Conservation (phyloP, 2,113 vertebrate genomes). For the Perognathus longimembris region DNA sequence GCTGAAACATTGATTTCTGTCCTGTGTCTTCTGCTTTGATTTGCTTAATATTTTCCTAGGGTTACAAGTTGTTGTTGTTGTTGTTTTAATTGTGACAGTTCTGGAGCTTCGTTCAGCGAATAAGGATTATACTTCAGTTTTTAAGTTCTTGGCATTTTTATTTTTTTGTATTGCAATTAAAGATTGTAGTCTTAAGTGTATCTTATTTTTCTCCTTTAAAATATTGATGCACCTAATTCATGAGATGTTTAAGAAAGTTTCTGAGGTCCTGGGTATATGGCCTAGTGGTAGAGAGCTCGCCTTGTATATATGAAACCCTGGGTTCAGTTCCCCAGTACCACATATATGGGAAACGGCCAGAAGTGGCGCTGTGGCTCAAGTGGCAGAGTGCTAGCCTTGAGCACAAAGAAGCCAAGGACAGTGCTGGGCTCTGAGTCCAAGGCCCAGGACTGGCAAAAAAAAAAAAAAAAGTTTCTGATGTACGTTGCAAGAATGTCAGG, state of each 20-base stretch:
- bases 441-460: no score
- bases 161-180: constrained; percentile 39
- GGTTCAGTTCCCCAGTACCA: no score
- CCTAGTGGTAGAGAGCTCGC: no score
- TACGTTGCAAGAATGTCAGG: constrained; percentile 24
- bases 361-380: no score
- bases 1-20: background rate
- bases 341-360: no score
- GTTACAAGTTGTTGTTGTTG: background rate
- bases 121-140: background rate
- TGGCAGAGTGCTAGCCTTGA: no score
- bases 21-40: background rate
- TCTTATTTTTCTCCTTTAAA: background rate
- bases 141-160: background rate
- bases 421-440: no score
- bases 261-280: no score
- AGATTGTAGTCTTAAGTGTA: constrained; percentile 12
- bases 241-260: no score
- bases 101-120: background rate
- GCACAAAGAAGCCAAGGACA: no score
- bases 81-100: background rate
- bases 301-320: no score
- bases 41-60: constrained; percentile 9
- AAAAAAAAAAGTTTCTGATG: no score
- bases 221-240: constrained; percentile 40